Base-by-base conservation (phyloP, 2,888 invertebrate genomes). In the Petrolisthes manimaculis region DNA sequence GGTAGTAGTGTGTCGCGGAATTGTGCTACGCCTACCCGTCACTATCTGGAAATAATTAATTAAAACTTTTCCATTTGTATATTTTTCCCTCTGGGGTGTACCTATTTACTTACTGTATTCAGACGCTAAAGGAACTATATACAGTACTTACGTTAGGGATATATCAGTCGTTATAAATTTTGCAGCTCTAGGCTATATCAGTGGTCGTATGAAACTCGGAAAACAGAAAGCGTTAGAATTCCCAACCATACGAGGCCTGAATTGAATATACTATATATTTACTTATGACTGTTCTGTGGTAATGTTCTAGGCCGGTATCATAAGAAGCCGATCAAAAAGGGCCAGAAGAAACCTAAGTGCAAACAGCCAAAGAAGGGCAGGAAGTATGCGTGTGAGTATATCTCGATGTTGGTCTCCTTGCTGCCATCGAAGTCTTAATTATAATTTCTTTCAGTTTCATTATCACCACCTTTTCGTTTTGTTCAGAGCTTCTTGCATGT, bases 301-400 rank as follows among this genome's bases (percentile, higher is more conserved):
- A 21, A 9, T 53, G 53, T 8, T 82, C 82, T 61, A 90, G 85
- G 90, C 12, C 89, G 88, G 75, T 69, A 85, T 55, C 87, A 90
- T 77, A 90, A 90, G 88, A 89, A 89, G 83, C 90, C 89, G n/a
- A 69, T 88, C 69, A 96, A 96, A 95, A 97, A 97, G 94, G 95
- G 96, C 91, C 95, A 95, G 94, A 94, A 94, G 92, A 91, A 91
- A 74, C 91, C 91, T 18, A 97, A 96, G 93, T 96, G 96, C 92
- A 96, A 96, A 94, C 97, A 97, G 93, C 97, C 97, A 91, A 97
- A 96, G 95, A 96, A 96, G 94, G 96, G 97, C 91, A 96, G 97
- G 94, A 96, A 85, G 78, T 89, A 90, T 86, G 87, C 86, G 74
- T 88, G 90, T 89, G 80, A 89, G 90, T 74, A 75, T 86, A 37